phyloP scores from a whole-genome alignment of 1,140 invertebrate species.

The Pseudomyrmex dendroicus region DNA sequence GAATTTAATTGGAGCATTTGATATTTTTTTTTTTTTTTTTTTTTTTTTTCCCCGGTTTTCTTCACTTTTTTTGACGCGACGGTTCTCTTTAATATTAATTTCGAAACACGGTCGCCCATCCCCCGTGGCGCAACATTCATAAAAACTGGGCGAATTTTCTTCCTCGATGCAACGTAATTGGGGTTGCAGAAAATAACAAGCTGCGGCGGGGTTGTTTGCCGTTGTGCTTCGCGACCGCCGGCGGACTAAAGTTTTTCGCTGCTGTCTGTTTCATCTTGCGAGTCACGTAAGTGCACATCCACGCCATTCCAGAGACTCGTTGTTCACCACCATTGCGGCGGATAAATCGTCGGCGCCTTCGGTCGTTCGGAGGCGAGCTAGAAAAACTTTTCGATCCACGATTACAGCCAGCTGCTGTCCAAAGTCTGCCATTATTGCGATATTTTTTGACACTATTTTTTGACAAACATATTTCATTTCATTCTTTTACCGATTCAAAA shows the following conservation, averaged over 20 bases:
- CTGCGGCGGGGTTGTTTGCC: slow-evolving; percentile 3
- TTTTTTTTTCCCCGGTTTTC: too few species aligned
- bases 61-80: background rate
- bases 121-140: background rate
- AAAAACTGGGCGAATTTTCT: slow-evolving; percentile 34
- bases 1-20: background rate
- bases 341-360: background rate
- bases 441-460: too few species aligned
- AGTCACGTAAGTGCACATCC: slow-evolving; percentile 59
- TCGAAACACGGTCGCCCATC: background rate
- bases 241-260: slow-evolving; percentile 45
- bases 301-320: slow-evolving; percentile 38
- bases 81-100: slow-evolving; percentile 31
- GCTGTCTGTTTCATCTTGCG: slow-evolving; percentile 31
- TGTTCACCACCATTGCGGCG: slow-evolving; percentile 9
- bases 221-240: background rate
- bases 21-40: background rate
- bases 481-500: background rate
- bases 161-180: slow-evolving; percentile 41
- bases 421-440: background rate
- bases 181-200: slow-evolving; percentile 51
- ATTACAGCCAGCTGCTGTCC: slow-evolving; percentile 28
- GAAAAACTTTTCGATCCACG: slow-evolving; percentile 35
- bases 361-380: background rate
- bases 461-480: background rate